Percentiles rank a stretch among this genome's conserved stretches.
Conservation (phyloP, 2,113 vertebrate species). For the Sylvia atricapilla region DNA sequence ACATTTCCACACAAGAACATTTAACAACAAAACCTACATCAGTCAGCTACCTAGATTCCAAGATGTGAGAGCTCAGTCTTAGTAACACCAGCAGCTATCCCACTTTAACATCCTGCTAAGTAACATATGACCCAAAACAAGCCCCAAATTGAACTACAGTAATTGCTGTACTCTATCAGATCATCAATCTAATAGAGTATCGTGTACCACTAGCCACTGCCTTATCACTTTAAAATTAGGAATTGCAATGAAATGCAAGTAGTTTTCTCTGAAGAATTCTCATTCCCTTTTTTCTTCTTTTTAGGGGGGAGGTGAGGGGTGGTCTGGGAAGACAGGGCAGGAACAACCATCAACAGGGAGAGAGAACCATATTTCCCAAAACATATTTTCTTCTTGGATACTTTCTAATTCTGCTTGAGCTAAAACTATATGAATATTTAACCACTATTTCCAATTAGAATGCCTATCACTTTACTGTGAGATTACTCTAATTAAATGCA, state of each 20-base stretch:
- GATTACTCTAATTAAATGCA: background rate
- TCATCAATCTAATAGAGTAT: background rate
- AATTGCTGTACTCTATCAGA: background rate
- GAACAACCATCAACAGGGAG: background rate
- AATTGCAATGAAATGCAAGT: background rate
- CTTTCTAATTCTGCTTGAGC: background rate
- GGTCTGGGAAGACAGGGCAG: background rate
- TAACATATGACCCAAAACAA: background rate
- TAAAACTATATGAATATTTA: background rate
- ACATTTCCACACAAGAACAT: background rate
- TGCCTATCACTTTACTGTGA: background rate
- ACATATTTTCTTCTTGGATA: background rate
- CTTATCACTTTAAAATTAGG: background rate
- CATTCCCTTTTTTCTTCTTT: background rate
- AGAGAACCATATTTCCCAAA: background rate
- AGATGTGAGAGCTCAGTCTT: background rate
- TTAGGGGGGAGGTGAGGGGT: fast-evolving
- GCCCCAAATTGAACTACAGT: background rate
- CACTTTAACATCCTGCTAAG: background rate
- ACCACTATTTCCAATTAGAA: background rate
- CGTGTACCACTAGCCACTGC: background rate
- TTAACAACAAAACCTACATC: background rate
- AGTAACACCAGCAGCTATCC: background rate
- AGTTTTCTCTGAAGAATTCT: background rate
- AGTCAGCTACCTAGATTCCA: background rate